A percentile compares a stretch with the other conserved stretches of the same genome.
Conservation (phyloP, 1,140 invertebrate genomes). For the Kradibia gibbosae region DNA sequence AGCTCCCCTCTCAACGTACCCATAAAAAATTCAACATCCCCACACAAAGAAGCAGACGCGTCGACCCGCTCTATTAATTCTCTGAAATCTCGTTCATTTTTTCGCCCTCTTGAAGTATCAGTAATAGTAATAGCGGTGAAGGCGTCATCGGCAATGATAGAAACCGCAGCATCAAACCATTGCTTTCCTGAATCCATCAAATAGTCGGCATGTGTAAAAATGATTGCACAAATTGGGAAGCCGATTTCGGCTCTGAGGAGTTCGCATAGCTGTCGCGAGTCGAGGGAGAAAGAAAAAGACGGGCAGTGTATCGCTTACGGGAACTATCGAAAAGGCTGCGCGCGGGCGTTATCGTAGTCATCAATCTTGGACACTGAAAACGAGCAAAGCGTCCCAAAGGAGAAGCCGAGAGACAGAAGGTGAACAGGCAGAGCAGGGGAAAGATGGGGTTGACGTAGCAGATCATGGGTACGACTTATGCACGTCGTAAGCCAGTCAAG, state of each 20-base stretch:
- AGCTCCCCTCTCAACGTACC: background rate
- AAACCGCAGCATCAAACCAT: slow-evolving; percentile 15
- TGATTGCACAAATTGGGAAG: slow-evolving; percentile 39
- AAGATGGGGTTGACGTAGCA: slow-evolving; percentile 48
- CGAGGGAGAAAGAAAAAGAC: slow-evolving; percentile 17
- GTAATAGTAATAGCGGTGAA: too few species aligned
- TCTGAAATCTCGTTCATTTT: slow-evolving; percentile 2
- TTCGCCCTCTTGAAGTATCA: background rate
- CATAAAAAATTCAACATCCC: slow-evolving; percentile 32
- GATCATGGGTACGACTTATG: slow-evolving; percentile 9
- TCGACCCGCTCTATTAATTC: slow-evolving; percentile 34
- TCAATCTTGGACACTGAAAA: slow-evolving; percentile 41
- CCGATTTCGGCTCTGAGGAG: background rate
- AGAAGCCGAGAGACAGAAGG: background rate
- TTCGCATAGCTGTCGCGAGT: too few species aligned
- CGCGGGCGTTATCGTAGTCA: slow-evolving; percentile 42
- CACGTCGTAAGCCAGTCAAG: background rate
- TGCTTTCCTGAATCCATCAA: slow-evolving; percentile 37
- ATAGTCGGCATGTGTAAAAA: background rate
- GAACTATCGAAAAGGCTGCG: background rate
- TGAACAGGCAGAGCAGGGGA: background rate
- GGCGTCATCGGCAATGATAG: background rate
- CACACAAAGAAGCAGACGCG: slow-evolving; percentile 12
- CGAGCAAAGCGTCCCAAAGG: slow-evolving; percentile 43
- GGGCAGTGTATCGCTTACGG: background rate